Percentiles rank a stretch among this genome's conserved stretches.
Evolutionary conservation across 2,113 vertebrate species (phyloP).

Genomic region (Mesembrinibis cayennensis): DNA sequence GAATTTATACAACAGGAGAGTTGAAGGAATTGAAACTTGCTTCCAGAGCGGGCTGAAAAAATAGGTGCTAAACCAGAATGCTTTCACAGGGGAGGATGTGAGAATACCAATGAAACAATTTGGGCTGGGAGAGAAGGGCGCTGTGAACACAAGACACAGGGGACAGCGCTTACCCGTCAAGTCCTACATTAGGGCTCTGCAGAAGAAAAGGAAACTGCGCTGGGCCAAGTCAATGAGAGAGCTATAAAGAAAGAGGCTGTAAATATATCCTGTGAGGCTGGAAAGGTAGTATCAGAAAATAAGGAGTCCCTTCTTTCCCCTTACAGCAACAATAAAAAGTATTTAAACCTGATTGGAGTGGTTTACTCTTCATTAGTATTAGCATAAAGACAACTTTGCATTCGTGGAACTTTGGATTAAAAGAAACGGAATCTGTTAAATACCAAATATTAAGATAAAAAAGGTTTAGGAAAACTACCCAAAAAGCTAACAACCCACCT

Average conservation of each 20-base stretch:
- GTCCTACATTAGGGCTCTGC: background rate
- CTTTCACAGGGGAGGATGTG: background rate
- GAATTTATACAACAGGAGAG: background rate
- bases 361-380: background rate
- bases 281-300: background rate
- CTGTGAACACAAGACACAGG: fast-evolving
- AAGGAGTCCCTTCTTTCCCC: background rate
- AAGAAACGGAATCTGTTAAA: background rate
- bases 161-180: background rate
- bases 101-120: background rate
- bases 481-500: background rate
- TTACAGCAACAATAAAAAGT: background rate
- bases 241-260: background rate
- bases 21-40: background rate
- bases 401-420: background rate
- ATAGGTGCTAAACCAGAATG: background rate
- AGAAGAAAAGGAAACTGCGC: background rate
- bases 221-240: background rate
- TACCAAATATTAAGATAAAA: background rate
- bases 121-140: background rate
- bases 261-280: background rate
- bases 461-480: background rate
- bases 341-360: background rate
- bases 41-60: background rate
- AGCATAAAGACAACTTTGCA: background rate